Evolutionary conservation across 2,113 vertebrate species (phyloP).

Genomic region (Hippocampus comes): DNA sequence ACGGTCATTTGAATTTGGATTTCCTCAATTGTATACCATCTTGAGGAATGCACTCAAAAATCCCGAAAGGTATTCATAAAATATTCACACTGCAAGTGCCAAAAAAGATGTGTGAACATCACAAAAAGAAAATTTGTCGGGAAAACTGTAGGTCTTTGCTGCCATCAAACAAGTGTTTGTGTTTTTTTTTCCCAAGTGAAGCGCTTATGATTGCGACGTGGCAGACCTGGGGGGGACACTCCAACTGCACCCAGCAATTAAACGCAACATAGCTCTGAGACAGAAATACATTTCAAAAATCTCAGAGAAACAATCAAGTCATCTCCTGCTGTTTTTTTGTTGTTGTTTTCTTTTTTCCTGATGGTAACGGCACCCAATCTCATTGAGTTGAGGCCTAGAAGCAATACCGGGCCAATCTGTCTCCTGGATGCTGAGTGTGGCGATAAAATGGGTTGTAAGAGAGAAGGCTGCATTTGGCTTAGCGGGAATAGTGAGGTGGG

Average conservation of each 20-base stretch:
- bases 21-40: background rate
- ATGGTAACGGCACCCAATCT: slow-evolving; percentile 23
- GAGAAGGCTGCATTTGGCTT: slow-evolving; percentile 39
- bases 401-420: slow-evolving; percentile 41
- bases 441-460: slow-evolving; percentile 38
- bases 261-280: slow-evolving; percentile 5
- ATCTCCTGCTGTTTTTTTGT: slow-evolving; percentile 27
- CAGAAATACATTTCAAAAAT: slow-evolving; percentile 10
- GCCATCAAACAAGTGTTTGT: background rate
- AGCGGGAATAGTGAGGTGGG: slow-evolving; percentile 13
- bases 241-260: background rate
- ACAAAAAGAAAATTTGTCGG: background rate
- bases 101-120: background rate
- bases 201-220: slow-evolving; percentile 8
- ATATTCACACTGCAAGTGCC: background rate
- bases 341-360: slow-evolving; percentile 19
- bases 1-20: background rate
- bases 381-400: slow-evolving; percentile 23
- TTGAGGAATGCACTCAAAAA: background rate
- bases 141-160: background rate
- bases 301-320: slow-evolving; percentile 25
- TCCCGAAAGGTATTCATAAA: background rate
- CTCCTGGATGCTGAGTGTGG: slow-evolving; percentile 29
- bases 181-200: background rate
- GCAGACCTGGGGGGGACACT: background rate